Evolutionary conservation across 2,797 vertebrate genomes (phyloP), one percentile per base, ranked within the genome.

Genomic region (Chiloscyllium punctatum): DNA sequence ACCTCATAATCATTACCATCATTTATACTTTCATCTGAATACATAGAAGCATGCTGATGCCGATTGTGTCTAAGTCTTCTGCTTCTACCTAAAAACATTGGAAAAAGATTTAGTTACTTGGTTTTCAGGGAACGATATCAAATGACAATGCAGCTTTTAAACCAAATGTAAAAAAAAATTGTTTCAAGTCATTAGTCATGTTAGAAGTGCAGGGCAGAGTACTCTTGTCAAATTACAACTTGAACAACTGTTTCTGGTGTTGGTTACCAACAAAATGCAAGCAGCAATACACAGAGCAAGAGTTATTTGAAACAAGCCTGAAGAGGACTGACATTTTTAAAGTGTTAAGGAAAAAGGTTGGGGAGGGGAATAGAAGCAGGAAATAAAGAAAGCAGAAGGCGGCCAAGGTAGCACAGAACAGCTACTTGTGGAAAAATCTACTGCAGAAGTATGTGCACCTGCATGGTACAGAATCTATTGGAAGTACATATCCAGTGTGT

Each of bases 1-100:
- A 95, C 94, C 94, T 95, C 94, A 57, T 95, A 95, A 71, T 95
- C 94, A 95, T 95, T 95, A 72, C 94, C 94, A 77, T 95, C 71
- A 77, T 53, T 95, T 77, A 3, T 16, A 33, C 42, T 15, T 53
- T 42, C 90, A 13, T 69, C 2, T 23, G 92, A 25, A 23, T 92
- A 92, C 7, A 92, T 9, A 3, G 90, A 69, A 66, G 62, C 42
- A 69, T n/a, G 23, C n/a, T 25, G 57, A 33, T 91, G 62, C 23
- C 21, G 62, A n/a, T 21, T 92, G 21, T 13, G n/a, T 37, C 90
- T 92, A n/a, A 15, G 62, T 15, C 62, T 92, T 9, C 21, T 42
- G n/a, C 90, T 69, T 69, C 90, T 42, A 8, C n/a, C 62, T 92
- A 92, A 92, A 25, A 92, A 13, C 37, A 25, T 42, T n/a, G 5